Conservation (phyloP, 2,113 vertebrate species). For the Carettochelys insculpta region DNA sequence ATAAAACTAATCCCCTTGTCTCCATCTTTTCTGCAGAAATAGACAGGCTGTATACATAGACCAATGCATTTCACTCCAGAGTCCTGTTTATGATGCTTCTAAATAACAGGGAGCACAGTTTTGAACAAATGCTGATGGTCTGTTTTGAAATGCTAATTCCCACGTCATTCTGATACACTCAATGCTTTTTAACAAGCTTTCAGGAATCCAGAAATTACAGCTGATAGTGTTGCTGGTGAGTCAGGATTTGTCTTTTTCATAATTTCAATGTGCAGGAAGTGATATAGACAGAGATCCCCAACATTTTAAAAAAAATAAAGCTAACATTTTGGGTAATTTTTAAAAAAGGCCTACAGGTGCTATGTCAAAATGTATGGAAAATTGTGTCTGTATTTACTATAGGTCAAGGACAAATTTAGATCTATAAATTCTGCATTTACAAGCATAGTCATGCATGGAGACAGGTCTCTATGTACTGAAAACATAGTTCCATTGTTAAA, state of each 20-base stretch:
- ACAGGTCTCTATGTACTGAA: not conserved
- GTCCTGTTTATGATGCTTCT: not conserved
- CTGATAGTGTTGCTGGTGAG: not conserved
- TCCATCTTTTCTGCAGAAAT: not conserved
- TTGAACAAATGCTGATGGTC: not conserved
- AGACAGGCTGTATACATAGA: not conserved
- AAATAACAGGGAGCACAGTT: not conserved
- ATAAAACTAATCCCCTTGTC: not conserved
- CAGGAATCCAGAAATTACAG: not conserved
- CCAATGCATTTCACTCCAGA: not conserved
- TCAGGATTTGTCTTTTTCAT: not conserved
- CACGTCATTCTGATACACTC: not conserved
- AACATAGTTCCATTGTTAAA: not conserved
- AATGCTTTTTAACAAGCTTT: not conserved
- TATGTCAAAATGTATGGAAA: not conserved
- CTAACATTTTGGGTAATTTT: not conserved
- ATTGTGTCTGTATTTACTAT: conserved; percentile 4
- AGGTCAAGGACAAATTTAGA: not conserved
- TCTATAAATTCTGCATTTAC: not conserved
- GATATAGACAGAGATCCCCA: not conserved
- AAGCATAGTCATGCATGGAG: not conserved
- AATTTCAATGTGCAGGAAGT: not conserved
- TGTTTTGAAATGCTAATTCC: not conserved
- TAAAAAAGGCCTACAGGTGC: not conserved
- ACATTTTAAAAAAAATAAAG: not conserved